Evolutionary conservation across 2,797 vertebrate genomes (phyloP), one percentile per base, ranked within the genome.

Genomic region (Gastrophryne carolinensis): DNA sequence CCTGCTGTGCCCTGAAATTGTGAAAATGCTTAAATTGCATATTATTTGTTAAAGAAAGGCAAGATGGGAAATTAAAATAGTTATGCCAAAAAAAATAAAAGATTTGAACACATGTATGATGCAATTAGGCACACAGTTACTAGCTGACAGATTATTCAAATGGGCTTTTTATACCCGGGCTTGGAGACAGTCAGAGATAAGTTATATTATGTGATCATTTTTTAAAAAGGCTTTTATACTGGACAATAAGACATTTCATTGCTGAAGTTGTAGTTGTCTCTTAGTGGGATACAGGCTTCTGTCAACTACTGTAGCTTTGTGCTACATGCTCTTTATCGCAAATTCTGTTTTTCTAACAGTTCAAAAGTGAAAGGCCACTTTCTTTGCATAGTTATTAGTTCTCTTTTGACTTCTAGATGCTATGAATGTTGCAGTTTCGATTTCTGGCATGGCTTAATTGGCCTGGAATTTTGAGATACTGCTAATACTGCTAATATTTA

Each of bases 51-150:
- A 66, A 79, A 50, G 27, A 80, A 80, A 23, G 72, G 61, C 17
- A 27, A 32, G 69, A 77, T 78, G 56, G 61, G 21, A 81, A 79
- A n/a, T n/a, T n/a, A n/a, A n/a, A n/a, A n/a, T n/a, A n/a, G n/a
- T 15, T 50, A 60, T 65, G 34, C 52, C 12, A 70, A 17, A 41
- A 39, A 39, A 2, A 39, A 39, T 56, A 66, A 39, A 57, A 52
- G 50, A 71, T 17, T 37, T 37, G 3, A 37, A 6, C 17, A 21
- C 19, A 64, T 29, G n/a, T n/a, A n/a, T n/a, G n/a, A n/a, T 49
- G 37, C 65, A 65, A 71, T 60, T 64, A 72, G 29, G 65, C 71
- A 65, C 41, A 60, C 50, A 71, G 65, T 78, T 78, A 72, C 41
- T 17, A 72, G n/a, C 10, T 64, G 44, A 72, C 71, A 58, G 68